Evolutionary conservation across 2,113 vertebrate genomes (phyloP), one percentile per base, ranked within the genome.

Genomic region (Fukomys damarensis): DNA sequence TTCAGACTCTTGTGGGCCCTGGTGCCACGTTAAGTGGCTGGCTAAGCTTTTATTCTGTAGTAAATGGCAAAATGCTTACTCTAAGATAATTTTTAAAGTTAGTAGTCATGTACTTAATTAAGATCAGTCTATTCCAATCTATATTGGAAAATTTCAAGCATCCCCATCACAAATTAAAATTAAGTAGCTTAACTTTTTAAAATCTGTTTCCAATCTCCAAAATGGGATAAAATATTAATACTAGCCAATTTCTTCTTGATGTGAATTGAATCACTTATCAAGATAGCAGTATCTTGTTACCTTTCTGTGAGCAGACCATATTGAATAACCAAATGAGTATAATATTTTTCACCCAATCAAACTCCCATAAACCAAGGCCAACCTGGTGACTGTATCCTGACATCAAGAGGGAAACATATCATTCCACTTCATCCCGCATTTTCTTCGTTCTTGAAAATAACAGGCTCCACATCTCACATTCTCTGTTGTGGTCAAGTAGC

Each of bases 381-480:
- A 12, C 24, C 90, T 86, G 56, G 58, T 82, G 92, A 88, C 54
- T 97, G 1, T 86, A 96, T 92, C 76, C 84, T 84, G 89, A 97
- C 46, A 58, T 89, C 96, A 76, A 83, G 70, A 80, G 63, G 76
- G 86, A 98, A 96, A 59, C 32, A 96, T 96, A 77, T 66, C 96
- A 66, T 54, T 63, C 89, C 80, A 66, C 80, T 97, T 93, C 85
- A 93, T 58, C 94, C 80, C 66, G 87, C 32, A 7, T 54, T 97
- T 96, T 94, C 92, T 46, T 95, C n/a, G 95, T 98, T 84, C 32
- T 84, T 90, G 63, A 98, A 68, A 89, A 97, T n/a, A 89, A 80
- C 80, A 92, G 4, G 13, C 70, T 86, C 32, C 16, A 80, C 66
- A 70, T 86, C 88, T 95, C 72, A 96, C 85, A 58, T 80, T 91